A percentile compares a stretch with the other conserved stretches of the same genome.
Conservation (phyloP, 2,888 invertebrate species). For the Rhogogaster chlorosoma region DNA sequence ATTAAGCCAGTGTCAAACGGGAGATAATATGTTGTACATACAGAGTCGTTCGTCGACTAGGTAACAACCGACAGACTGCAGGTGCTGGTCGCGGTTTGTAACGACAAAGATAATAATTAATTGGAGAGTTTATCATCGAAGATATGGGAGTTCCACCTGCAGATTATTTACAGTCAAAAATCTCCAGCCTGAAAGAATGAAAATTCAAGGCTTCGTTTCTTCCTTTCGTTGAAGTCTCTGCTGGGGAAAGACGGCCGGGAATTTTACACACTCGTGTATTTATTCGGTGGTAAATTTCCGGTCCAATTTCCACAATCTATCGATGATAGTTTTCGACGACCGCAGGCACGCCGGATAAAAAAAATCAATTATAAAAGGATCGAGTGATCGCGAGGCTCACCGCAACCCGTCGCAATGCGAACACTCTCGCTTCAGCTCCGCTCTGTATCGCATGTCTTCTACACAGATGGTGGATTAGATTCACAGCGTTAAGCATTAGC, state of each 20-base stretch:
- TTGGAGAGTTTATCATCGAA: neutral
- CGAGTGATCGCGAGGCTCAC: neutral
- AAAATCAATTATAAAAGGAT: neutral
- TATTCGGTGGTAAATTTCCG: no score
- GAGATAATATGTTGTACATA: slow-evolving; percentile 47
- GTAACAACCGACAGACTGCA: slow-evolving; percentile 26
- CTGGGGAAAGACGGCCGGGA: neutral
- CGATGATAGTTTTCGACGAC: neutral
- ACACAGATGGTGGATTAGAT: slow-evolving; percentile 47
- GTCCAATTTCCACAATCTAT: no score
- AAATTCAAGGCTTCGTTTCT: neutral
- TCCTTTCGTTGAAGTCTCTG: slow-evolving; percentile 42
- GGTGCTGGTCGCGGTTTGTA: slow-evolving; percentile 21
- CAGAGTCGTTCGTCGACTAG: neutral
- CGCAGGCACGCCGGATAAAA: neutral
- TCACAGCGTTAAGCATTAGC: slow-evolving; percentile 27
- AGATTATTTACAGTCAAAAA: no score
- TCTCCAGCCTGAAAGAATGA: no score
- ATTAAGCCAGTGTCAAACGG: slow-evolving; percentile 64
- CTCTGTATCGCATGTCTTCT: slow-evolving; percentile 42
- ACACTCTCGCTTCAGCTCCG: neutral
- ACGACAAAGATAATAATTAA: slow-evolving; percentile 44
- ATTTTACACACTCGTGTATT: no score
- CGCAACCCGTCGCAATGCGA: slow-evolving; percentile 4
- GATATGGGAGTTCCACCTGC: neutral